phyloP scores from a whole-genome alignment of 2,797 vertebrate genomes.

The Paguma larvata region DNA sequence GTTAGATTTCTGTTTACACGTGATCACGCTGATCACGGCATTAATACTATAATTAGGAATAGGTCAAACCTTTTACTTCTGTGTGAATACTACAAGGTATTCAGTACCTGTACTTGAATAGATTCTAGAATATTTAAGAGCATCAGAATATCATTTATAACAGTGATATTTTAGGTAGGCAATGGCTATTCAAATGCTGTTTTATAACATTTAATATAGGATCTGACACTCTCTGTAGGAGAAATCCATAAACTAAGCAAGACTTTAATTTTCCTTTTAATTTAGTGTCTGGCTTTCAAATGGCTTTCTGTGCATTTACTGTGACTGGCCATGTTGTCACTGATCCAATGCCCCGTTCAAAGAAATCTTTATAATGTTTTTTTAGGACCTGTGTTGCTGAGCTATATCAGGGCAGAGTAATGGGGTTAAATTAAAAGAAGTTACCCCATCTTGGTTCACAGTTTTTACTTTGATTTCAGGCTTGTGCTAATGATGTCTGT shows the following conservation, averaged over 20 bases:
- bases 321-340: not conserved
- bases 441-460: not conserved
- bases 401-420: not conserved
- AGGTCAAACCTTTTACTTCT: conserved; percentile 4
- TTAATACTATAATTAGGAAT: not conserved
- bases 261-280: conserved; percentile 39
- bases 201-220: not conserved
- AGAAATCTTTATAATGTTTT: not conserved
- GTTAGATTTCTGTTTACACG: not conserved
- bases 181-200: not conserved
- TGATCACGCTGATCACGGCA: not conserved
- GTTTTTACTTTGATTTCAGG: conserved; percentile 28
- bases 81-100: not conserved
- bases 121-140: not conserved
- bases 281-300: conserved; percentile 50
- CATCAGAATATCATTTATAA: not conserved
- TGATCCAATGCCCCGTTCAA: not conserved
- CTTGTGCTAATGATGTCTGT: not conserved
- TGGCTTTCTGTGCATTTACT: not conserved
- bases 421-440: not conserved
- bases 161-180: not conserved
- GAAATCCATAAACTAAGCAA: conserved; percentile 5
- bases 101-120: conserved; percentile 3
- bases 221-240: not conserved
- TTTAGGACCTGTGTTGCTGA: not conserved